Base-by-base conservation (phyloP, 2,113 vertebrate species). In the Polypterus senegalus region DNA sequence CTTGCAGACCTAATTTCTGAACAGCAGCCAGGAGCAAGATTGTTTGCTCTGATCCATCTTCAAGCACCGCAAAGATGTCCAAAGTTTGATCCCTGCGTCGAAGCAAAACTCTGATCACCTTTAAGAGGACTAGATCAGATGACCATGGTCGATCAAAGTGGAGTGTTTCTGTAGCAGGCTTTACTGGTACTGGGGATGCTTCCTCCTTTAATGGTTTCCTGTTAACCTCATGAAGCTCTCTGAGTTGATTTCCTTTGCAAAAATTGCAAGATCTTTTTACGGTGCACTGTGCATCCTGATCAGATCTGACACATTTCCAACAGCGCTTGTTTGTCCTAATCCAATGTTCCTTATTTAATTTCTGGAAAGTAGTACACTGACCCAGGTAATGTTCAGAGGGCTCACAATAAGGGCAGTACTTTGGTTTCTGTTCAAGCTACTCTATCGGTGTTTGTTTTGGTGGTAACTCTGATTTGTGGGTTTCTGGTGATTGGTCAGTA, bases 351-450 rank as follows among this genome's bases (percentile, higher is more conserved):
- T 51, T 62, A 7, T 54, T 55, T n/a, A 68, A 46, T 9, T 46
- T 51, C 51, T 48, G 3, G 5, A 69, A 51, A 9, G 45, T 46
- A 44, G 9, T 3, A 4, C 58, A 69, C 7, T 46, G 10, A 59
- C 63, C 59, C 5, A 70, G 43, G 45, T 49, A 62, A 4, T 67
- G 65, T 7, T 46, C 46, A 3, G 2, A 54, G 27, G 10, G 46
- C 10, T 62, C 47, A 47, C 63, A 65, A 48, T 51, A 62, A 43
- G 61, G 62, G 9, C 65, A 70, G 47, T 64, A 57, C 4, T 64
- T 63, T 4, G 58, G 3, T 7, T 60, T 7, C 7, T 59, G 8
- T 7, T 9, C 48, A 2, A 27, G 8, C 49, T 47, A 43, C 6
- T 7, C 10, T 52, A 9, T 10, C 5, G 8, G 5, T 7, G 53